A percentile compares a stretch with the other conserved stretches of the same genome.
Conservation (phyloP, 2,797 vertebrate genomes). For the Gallinago nigripennis region DNA sequence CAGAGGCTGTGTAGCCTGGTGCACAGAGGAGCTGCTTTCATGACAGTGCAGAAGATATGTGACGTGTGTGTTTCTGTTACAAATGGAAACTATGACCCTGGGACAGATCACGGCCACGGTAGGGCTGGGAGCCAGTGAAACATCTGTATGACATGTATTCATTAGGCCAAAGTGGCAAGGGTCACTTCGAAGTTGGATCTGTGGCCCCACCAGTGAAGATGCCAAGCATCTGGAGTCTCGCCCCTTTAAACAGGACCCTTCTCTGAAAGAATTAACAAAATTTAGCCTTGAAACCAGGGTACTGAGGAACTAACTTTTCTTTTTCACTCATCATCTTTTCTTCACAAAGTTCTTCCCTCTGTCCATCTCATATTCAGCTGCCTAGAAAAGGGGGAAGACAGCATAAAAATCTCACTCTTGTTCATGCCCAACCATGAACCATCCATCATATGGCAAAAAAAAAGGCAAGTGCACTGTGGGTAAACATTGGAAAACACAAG, state of each 20-base stretch:
- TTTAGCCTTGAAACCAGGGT: neutral
- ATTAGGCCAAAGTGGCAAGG: conserved; percentile 10
- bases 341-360: neutral
- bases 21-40: conserved; percentile 47
- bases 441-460: neutral
- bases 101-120: neutral
- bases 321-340: neutral
- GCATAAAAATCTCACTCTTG: neutral
- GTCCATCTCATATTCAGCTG: neutral
- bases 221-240: neutral
- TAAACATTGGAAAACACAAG: neutral
- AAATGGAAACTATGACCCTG: conserved; percentile 46
- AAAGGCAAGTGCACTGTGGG: neutral
- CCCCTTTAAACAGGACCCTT: neutral
- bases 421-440: neutral
- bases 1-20: conserved; percentile 26
- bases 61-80: conserved; percentile 44
- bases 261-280: neutral
- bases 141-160: neutral
- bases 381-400: neutral
- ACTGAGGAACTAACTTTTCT: neutral
- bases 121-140: neutral
- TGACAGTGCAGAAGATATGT: conserved; percentile 23
- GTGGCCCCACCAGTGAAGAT: neutral
- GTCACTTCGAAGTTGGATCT: neutral